These are phyloP conservation scores for Agonum fuliginosum DNA, from an alignment of 2,888 invertebrate genomes.

Conservation along the genomic window DNA sequence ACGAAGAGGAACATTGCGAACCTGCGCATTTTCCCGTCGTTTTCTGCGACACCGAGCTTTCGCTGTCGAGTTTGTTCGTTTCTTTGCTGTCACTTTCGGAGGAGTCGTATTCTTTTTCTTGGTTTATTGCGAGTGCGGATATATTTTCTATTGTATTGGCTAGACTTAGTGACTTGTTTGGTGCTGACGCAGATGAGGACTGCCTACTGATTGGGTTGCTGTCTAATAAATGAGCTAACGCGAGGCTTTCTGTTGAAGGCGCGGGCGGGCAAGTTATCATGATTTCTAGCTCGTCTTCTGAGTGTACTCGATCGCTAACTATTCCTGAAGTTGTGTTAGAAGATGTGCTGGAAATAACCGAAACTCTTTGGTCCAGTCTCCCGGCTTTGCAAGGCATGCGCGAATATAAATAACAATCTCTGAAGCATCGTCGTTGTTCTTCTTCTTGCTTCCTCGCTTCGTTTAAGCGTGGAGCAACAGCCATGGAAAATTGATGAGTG, in stretches of 20 bases:
- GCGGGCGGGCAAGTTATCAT: slow-evolving; percentile 89
- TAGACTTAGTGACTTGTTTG: slow-evolving; percentile 61
- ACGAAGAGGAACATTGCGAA: slow-evolving; percentile 90
- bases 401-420: slow-evolving; percentile 85
- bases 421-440: slow-evolving; percentile 78
- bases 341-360: slow-evolving; percentile 91
- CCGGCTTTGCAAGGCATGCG: slow-evolving; percentile 67
- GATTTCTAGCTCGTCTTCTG: slow-evolving; percentile 94
- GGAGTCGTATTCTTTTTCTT: slow-evolving; percentile 56
- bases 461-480: slow-evolving; percentile 88
- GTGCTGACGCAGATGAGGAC: slow-evolving; percentile 74
- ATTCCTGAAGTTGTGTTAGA: slow-evolving; percentile 98
- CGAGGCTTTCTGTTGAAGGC: slow-evolving; percentile 90
- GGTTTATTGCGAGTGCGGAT: slow-evolving; percentile 52
- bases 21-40: slow-evolving; percentile 80
- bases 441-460: slow-evolving; percentile 90
- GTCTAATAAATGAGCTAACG: slow-evolving; percentile 85
- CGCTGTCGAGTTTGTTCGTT: slow-evolving; percentile 73
- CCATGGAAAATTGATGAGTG: slow-evolving; percentile 97
- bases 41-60: slow-evolving; percentile 75
- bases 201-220: slow-evolving; percentile 77
- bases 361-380: slow-evolving; percentile 72
- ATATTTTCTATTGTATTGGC: slow-evolving; percentile 61
- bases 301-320: slow-evolving; percentile 95
- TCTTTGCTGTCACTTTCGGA: slow-evolving; percentile 63